Evolutionary conservation across 2,797 vertebrate species (phyloP), one percentile per base, ranked within the genome.

Genomic region (Falco concolor): DNA sequence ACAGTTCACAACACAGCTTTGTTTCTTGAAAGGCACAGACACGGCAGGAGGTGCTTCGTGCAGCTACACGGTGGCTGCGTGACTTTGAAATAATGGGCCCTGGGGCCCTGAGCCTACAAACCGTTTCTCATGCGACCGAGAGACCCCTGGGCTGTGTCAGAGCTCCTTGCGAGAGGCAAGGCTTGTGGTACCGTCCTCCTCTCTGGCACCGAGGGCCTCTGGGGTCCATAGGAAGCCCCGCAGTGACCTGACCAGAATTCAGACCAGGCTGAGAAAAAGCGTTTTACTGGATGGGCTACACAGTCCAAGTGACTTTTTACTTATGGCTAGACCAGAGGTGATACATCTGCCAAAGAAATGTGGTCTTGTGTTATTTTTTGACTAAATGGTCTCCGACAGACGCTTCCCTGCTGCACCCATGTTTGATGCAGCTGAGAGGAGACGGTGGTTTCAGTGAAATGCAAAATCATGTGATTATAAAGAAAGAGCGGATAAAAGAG

Each of bases 11-110:
- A 89, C 84, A 47, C 82, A 91, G 92, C 95, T 96, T 96, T 96
- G 96, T 96, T 96, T 86, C 94, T 84, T 95, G 96, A 93, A 97
- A 97, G 93, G 93, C 96, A 91, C 73, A 68, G 93, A 45, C 65
- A 34, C 40, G 5, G 94, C 84, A 84, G 92, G 93, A 81, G 83
- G 86, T 45, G 61, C 84, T 90, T 76, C 18, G 40, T 56, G 50
- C n/a, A 25, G 65, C 47, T 74, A 60, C 79, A 42, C 9, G 81
- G 68, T 49, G n/a, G 91, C 88, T 91, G 67, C 6, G 4, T 4
- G 24, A 64, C 87, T 96, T 95, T 96, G 93, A 96, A 96, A 93
- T 95, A 96, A 83, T 85, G 94, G 93, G 54, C 95, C 73, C 89
- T 69, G 81, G 93, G 86, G 95, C 47, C 78, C 78, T 83, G 81